phyloP scores from a whole-genome alignment of 2,888 invertebrate genomes.

The Emmelina monodactyla region DNA sequence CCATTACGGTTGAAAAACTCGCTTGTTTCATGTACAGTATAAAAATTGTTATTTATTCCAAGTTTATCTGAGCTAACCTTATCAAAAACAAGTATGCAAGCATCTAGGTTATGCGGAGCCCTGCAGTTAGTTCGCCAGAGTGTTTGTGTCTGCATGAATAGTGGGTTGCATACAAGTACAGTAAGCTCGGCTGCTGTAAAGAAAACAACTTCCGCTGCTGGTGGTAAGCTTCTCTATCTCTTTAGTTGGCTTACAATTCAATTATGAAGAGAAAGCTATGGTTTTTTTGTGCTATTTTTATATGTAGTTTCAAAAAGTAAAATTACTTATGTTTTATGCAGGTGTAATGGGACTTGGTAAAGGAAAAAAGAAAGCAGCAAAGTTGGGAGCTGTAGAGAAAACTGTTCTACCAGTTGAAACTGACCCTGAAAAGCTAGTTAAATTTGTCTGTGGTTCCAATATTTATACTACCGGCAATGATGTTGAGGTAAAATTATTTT shows the following conservation, averaged over 20 bases:
- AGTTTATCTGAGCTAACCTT: too few species aligned
- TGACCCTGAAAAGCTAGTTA: conserved; percentile 78
- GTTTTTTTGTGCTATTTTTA: background rate
- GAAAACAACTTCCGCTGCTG: conserved; percentile 52
- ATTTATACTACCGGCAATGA: conserved; percentile 82
- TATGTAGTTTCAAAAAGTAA: background rate
- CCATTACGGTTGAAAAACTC: too few species aligned
- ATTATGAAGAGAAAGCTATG: background rate
- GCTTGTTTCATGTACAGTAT: too few species aligned
- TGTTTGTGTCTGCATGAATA: conserved; percentile 21
- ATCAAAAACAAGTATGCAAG: too few species aligned
- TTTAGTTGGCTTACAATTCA: too few species aligned
- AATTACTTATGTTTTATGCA: conserved; percentile 20
- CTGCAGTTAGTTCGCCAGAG: too few species aligned
- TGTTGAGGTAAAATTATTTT: conserved; percentile 69
- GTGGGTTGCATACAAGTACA: conserved; percentile 24
- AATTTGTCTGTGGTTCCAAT: conserved; percentile 86
- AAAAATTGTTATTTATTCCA: too few species aligned
- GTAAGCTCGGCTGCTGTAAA: conserved; percentile 34
- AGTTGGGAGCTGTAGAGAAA: conserved; percentile 72
- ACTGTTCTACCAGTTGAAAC: conserved; percentile 83
- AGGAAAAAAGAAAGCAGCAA: conserved; percentile 70
- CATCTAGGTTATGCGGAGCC: too few species aligned
- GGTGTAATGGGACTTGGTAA: conserved; percentile 62
- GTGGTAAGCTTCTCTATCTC: conserved; percentile 26